Evolutionary conservation across 2,888 invertebrate species (phyloP), one percentile per base, ranked within the genome.

Genomic region (Pterostichus niger): DNA sequence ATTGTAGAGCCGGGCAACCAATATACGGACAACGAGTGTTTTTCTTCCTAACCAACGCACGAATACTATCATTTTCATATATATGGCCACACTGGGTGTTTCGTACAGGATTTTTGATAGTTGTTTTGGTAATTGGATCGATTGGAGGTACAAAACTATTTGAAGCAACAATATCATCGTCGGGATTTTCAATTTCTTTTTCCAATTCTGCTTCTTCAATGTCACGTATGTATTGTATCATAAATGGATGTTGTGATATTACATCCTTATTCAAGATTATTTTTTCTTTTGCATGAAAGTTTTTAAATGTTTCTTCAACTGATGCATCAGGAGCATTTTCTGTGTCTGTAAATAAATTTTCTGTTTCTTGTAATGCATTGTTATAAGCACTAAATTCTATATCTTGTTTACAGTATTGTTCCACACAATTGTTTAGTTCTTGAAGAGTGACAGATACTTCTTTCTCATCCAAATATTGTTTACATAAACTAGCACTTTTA

Each of bases 21-120:
- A 88, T 85, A 83, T 88, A 88, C 5, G 88, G 88, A 84, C 88
- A 88, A 82, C 86, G 87, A 7, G 87, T 87, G 44, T 84, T 85
- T 79, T 86, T 87, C 71, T 84, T 86, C 15, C 85, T 84, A 13
- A 88, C 87, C 83, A 88, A 87, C 46, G 85, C 84, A 11, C 85
- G 76, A 83, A 88, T 88, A 9, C 86, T 86, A 4, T 86, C 83
- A 31, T 86, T 83, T 78, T 88, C 87, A 85, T 88, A 88, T 6
- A 87, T 84, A 84, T 88, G 88, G n/a, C 87, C 87, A 84, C 88
- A 88, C 33, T 78, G 85, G 46, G 78, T 86, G 81, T 86, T 88
- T 56, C 85, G 85, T 64, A 86, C 86, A 6, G 88, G 87, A 49
- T 87, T 86, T 76, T 79, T 84, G 46, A 88, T 87, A 10, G 86